Evolutionary conservation across 2,797 vertebrate species (phyloP), one percentile per base, ranked within the genome.

Genomic region (Lerista edwardsae): DNA sequence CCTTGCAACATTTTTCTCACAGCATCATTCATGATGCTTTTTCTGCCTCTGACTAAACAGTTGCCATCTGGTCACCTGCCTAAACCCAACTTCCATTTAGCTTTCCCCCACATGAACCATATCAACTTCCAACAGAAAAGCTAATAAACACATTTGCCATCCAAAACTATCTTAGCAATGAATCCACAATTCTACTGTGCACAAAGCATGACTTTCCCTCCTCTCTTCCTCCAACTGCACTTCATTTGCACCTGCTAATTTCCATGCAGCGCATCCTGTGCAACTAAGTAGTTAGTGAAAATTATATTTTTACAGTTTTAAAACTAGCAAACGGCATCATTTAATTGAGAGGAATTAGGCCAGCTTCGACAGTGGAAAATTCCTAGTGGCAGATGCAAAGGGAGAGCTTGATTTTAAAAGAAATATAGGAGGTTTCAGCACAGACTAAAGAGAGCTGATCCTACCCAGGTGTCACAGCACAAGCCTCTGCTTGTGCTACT

Each of bases 211-310:
- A 80, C 34, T 76, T 86, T 83, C 67, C 77, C 23, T 6, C 61
- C 77, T 92, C 85, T 72, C 72, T 62, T 80, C 62, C 34, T 80
- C 75, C 39, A 82, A 55, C 90, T 88, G 34, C 71, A 88, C 83
- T 90, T 87, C 84, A 91, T 93, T 93, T 92, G 88, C 87, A 92
- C 86, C 86, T 90, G 68, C 55, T 79, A 86, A 82, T 84, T 92
- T 90, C 88, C 93, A 90, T 69, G 88, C 84, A 0, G 36, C 82
- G 84, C 51, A 79, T 82, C 86, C 87, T 67, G 44, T 61, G 29
- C 79, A 87, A 73, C 89, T 87, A 90, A 93, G 84, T 87, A 87
- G 93, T 85, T 84, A 88, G 67, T 85, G 88, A 59, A 92, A 93
- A 94, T 93, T 86, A 89, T 86, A 89, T 86, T 89, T 87, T 87